phyloP scores from a whole-genome alignment of 2,888 invertebrate species.

The Scaptomyza reducta region DNA sequence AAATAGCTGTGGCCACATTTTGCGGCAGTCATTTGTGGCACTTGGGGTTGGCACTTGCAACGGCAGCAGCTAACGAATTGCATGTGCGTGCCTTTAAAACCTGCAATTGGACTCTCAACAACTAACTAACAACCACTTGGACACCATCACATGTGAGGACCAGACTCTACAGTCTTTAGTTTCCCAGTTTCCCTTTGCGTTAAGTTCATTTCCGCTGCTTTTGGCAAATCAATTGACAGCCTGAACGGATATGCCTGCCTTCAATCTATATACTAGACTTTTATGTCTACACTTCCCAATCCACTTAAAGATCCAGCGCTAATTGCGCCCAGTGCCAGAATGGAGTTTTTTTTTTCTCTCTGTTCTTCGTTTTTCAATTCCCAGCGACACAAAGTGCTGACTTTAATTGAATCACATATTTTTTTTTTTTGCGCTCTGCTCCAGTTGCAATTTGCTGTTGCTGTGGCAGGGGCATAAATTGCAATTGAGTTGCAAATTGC shows the following conservation, averaged over 20 bases:
- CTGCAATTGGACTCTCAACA: conserved; percentile 29
- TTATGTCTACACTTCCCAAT: conserved; percentile 38
- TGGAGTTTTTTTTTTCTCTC: conserved; percentile 15
- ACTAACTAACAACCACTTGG: conserved; percentile 42
- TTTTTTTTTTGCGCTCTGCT: conserved; percentile 9
- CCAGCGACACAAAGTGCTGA: conserved; percentile 34
- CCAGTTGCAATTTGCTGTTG: conserved; percentile 4
- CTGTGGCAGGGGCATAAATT: conserved; percentile 26
- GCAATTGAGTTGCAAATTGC: conserved; percentile 40
- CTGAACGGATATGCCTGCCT: conserved; percentile 34
- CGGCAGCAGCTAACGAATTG: conserved; percentile 57
- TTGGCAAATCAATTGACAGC: conserved; percentile 41
- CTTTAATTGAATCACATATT: conserved; percentile 50
- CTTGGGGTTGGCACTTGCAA: conserved; percentile 23
- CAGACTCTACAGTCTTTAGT: conserved; percentile 15
- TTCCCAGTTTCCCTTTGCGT: conserved; percentile 8
- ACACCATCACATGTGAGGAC: conserved; percentile 15
- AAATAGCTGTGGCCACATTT: conserved; percentile 52
- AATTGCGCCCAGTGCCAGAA: conserved; percentile 26
- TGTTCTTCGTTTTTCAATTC: background rate
- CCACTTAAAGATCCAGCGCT: conserved; percentile 29
- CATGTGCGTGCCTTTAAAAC: conserved; percentile 57
- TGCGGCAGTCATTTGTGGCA: conserved; percentile 40
- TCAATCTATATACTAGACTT: conserved; percentile 15
- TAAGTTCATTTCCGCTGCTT: conserved; percentile 29